Base-by-base conservation (phyloP, 2,888 invertebrate species). In the Caenorhabditis sp. region DNA sequence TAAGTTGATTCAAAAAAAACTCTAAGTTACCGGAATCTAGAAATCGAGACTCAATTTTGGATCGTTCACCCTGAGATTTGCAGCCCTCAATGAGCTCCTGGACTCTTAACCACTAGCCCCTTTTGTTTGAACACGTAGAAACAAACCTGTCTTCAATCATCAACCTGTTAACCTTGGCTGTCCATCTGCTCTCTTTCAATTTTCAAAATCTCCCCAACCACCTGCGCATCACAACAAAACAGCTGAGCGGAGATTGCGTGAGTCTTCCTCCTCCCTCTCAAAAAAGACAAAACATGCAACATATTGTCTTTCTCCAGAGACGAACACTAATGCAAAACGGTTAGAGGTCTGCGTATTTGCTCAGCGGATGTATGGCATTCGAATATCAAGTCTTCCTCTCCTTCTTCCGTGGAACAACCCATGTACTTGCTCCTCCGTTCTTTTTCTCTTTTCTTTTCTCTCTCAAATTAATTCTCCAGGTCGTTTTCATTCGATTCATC, bases 351-450 rank as follows among this genome's bases (percentile, higher is more conserved):
- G 22, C 16, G 72, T 75, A 54, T 76, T 76, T 76, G 76, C 76
- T 59, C 59, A 68, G 59, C 68, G 76, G 76, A 76, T 75, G 64
- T 64, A 64, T 54, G 64, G 74, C 74, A 75, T 63, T 19, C 24
- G 44, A 49, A 24, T 31, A 58, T 35, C 74, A 12, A 26, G 22
- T 56, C 66, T 31, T 66, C 64, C 28, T 31, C 47, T 47, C 44
- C 66, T 31, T 47, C 69, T 56, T 56, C 69, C 41, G 14, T 16
- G 5, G 6, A 26, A 51, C 68, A 73, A 61, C 73, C 5, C 73
- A 66, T 66, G 66, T 68, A 31, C 66, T 66, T 56, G 54, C 56
- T 41, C 47, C 22, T 28, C 14, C 51, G 47, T 26, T 68, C 68
- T 44, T 6, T 51, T 35, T 59, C 16, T 38, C 38, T 38, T 10